These are phyloP conservation scores for Cassiopea andromeda DNA, from an alignment of 30 jellyfish, hydroid and myxozoan genomes.

Conservation along the genomic window DNA sequence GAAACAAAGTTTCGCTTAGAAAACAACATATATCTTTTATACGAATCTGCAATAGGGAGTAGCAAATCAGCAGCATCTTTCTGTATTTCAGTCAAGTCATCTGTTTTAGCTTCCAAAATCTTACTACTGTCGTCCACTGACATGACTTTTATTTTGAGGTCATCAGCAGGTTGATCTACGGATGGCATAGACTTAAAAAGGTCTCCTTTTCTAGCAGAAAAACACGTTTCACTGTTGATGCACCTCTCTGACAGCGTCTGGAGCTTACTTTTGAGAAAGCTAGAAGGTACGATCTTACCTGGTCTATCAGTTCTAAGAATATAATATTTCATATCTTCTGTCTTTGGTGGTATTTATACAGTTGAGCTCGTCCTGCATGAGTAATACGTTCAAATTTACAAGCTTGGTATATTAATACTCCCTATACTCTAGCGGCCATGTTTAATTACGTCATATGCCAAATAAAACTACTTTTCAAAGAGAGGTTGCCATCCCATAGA, in stretches of 20 bases:
- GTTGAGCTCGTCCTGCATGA: background rate
- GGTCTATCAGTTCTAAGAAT: conserved; percentile 57
- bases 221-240: conserved; percentile 1
- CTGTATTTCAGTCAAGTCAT: conserved; percentile 12
- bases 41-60: conserved; percentile 34
- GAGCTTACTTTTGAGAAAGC: background rate
- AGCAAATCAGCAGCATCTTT: conserved; percentile 40
- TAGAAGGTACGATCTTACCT: conserved; percentile 28
- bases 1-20: conserved; percentile 11
- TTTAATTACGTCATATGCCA: background rate
- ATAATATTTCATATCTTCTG: background rate
- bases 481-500: background rate
- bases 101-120: conserved; percentile 41
- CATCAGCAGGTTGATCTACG: conserved; percentile 37
- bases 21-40: conserved; percentile 41
- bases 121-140: conserved; percentile 28
- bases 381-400: background rate
- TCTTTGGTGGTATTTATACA: background rate
- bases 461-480: background rate
- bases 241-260: conserved; percentile 3
- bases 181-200: conserved; percentile 32
- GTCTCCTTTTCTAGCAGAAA: conserved; percentile 65
- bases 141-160: conserved; percentile 7
- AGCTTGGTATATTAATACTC: background rate
- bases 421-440: background rate